Conservation (phyloP, 2,797 vertebrate genomes). For the Spondyliosoma cantharus region DNA sequence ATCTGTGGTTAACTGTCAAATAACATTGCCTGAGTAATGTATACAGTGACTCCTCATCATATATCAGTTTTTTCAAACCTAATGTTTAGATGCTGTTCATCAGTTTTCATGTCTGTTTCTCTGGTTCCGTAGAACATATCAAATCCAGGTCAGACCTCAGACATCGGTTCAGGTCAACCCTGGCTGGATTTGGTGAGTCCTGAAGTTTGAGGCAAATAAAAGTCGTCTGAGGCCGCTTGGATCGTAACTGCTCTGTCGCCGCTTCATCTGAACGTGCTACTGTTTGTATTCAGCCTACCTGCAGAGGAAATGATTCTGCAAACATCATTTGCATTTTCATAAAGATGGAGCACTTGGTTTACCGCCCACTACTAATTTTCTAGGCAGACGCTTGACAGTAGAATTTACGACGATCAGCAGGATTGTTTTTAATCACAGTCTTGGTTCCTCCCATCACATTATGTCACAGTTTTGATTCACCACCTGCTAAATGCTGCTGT, state of each 20-base stretch:
- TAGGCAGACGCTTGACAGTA: constrained; percentile 23
- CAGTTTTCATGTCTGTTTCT: constrained; percentile 56
- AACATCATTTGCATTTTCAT: constrained; percentile 34
- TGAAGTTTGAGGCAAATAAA: neutral
- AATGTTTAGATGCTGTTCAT: constrained; percentile 25
- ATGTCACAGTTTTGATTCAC: constrained; percentile 56
- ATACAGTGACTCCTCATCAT: neutral
- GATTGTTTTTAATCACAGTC: constrained; percentile 56
- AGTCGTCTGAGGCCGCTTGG: neutral
- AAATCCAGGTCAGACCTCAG: constrained; percentile 67
- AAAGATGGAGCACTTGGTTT: constrained; percentile 31
- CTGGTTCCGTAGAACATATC: constrained; percentile 68
- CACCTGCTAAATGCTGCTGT: constrained; percentile 63
- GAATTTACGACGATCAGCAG: constrained; percentile 41
- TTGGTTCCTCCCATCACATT: constrained; percentile 44
- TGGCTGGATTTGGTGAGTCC: constrained; percentile 83
- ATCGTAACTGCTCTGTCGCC: constrained; percentile 6
- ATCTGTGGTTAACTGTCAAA: neutral
- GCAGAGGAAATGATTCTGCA: neutral
- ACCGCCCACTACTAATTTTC: constrained; percentile 38
- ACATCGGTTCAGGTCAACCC: constrained; percentile 80
- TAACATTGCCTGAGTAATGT: neutral
- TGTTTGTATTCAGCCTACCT: constrained; percentile 24
- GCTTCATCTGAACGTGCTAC: constrained; percentile 21
- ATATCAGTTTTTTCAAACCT: constrained; percentile 3